phyloP scores from a whole-genome alignment of 2,888 invertebrate genomes.

The Eilema depressum region DNA sequence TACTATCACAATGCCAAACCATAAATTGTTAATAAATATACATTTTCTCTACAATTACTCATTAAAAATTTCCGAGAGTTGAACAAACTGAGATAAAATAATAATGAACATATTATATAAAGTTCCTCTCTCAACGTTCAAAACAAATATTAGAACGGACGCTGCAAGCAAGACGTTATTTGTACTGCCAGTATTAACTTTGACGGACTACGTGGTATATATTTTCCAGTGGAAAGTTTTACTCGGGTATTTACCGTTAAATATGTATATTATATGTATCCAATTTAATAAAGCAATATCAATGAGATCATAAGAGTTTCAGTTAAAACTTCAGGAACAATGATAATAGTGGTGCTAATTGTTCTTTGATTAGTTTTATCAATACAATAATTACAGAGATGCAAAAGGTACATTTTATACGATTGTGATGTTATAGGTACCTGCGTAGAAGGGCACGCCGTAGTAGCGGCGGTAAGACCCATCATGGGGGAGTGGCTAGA shows the following conservation, averaged over 20 bases:
- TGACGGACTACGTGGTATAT: constrained; percentile 60
- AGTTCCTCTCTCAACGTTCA: constrained; percentile 50
- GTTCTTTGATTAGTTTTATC: no score
- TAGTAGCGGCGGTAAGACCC: no score
- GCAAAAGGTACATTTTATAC: no score
- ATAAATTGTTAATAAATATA: constrained; percentile 19
- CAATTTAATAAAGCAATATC: neutral
- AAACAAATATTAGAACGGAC: constrained; percentile 60
- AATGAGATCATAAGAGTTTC: neutral
- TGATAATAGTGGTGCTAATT: no score
- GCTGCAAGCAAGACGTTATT: constrained; percentile 62
- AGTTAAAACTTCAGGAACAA: no score
- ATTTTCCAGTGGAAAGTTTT: constrained; percentile 32
- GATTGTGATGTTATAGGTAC: no score
- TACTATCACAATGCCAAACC: constrained; percentile 11
- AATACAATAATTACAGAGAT: no score
- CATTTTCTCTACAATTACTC: constrained; percentile 18
- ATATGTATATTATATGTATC: neutral
- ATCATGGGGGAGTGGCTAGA: no score
- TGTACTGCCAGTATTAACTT: constrained; percentile 67
- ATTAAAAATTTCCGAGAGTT: constrained; percentile 30
- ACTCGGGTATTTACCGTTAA: neutral
- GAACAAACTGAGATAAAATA: constrained; percentile 24
- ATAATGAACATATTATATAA: constrained; percentile 37
- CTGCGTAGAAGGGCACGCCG: no score